These are phyloP conservation scores for Passerculus sandwichensis DNA, from an alignment of 2,797 vertebrate genomes.

Conservation along the genomic window DNA sequence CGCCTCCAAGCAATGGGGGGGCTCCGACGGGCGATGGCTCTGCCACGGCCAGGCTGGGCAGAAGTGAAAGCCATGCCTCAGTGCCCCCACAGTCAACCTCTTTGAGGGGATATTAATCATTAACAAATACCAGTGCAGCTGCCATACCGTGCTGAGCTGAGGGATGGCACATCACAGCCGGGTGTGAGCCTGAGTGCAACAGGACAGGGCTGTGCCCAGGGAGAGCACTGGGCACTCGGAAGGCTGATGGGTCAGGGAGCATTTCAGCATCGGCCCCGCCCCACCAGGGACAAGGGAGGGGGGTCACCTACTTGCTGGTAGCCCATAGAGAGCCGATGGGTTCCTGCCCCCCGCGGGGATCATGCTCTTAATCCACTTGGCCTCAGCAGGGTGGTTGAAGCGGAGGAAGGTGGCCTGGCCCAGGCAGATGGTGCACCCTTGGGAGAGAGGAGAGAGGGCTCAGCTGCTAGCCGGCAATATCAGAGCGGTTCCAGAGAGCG, in stretches of 20 bases:
- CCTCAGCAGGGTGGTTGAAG: constrained; percentile 97
- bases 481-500: accelerated
- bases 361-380: constrained; percentile 96
- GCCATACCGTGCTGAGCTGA: background rate
- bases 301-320: constrained; percentile 79
- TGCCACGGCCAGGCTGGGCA: background rate
- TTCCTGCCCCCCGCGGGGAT: constrained; percentile 79
- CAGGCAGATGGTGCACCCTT: constrained; percentile 97
- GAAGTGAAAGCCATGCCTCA: background rate
- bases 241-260: background rate
- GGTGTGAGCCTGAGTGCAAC: background rate
- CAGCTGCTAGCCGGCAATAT: background rate
- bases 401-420: constrained; percentile 93
- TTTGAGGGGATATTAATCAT: background rate
- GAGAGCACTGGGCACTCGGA: accelerated
- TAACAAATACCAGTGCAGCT: constrained; percentile 42
- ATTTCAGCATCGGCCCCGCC: background rate
- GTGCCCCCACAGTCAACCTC: background rate
- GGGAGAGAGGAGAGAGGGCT: background rate
- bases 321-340: constrained; percentile 66
- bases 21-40: accelerated
- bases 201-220: background rate
- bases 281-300: accelerated
- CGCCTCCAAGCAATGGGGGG: background rate
- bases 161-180: accelerated